Evolutionary conservation across 2,797 vertebrate species (phyloP), one percentile per base, ranked within the genome.

Genomic region (Lacerta bilineata): DNA sequence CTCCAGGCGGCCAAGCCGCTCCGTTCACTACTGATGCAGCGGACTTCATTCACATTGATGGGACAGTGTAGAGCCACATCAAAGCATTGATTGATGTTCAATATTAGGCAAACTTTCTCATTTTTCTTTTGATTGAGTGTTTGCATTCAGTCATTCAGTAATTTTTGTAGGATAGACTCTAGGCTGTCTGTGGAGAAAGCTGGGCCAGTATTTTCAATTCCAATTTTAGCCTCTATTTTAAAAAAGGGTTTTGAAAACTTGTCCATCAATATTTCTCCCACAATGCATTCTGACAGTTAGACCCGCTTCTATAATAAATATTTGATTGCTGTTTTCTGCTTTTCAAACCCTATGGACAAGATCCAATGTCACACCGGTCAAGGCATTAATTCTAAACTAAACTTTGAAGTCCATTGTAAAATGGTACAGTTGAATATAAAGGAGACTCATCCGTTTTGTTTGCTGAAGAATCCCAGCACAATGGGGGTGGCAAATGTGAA

Each of bases 211-310:
- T 83, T 95, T 93, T 27, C 87, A 50, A 61, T 61, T 61, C 59
- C 18, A 61, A 87, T 91, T 87, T 88, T 95, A 94, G 92, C 90
- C 86, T 78, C 59, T 93, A 2, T 86, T 96, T 96, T 94, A 77
- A 95, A 95, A 50, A 96, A 94, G 83, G 69, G 77, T 84, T 94
- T 94, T 92, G 75, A 86, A 93, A 90, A 61, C 27, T 91, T 87
- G 71, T 84, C 88, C 83, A 79, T 91, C 89, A 90, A 91, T 90
- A 94, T 87, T 94, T 91, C 41, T 89, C 91, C 91, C 90, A 10
- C 80, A 78, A 36, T 86, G 83, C 69, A 93, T 89, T 92, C 91
- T 92, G 68, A 75, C 86, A 94, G 91, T 93, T 92, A 93, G 90
- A 59, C 87, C 83, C 94, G 41, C 92, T 83, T 83, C 84, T 89